Conservation (phyloP, 2,888 invertebrate genomes). For the Chaitophorus viminalis region DNA sequence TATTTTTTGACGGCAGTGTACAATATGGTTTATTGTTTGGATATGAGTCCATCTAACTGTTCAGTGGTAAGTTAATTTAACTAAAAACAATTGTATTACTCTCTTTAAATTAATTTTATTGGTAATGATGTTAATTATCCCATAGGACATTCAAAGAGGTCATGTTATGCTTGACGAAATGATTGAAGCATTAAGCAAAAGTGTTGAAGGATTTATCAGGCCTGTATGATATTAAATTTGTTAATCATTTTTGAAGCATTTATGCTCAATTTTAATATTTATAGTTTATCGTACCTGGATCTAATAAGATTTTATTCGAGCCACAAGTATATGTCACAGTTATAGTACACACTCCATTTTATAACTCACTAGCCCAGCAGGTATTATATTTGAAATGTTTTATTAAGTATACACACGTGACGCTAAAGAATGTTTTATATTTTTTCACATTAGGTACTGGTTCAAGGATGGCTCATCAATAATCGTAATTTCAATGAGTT, state of each 20-base stretch:
- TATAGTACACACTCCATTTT: conserved; percentile 81
- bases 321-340: conserved; percentile 80
- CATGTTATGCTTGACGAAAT: conserved; percentile 75
- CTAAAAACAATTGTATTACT: neutral
- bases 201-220: conserved; percentile 71
- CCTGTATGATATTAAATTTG: conserved; percentile 68
- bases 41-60: conserved; percentile 81
- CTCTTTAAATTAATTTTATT: neutral
- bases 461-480: conserved; percentile 77
- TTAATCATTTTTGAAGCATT: conserved; percentile 24
- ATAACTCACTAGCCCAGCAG: conserved; percentile 77
- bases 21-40: conserved; percentile 79
- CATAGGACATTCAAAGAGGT: conserved; percentile 72
- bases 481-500: conserved; percentile 72
- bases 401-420: neutral
- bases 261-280: conserved; percentile 65
- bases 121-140: neutral
- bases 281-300: conserved; percentile 78
- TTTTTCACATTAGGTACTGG: conserved; percentile 70
- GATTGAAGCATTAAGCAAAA: conserved; percentile 71
- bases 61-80: conserved; percentile 72
- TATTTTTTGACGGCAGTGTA: conserved; percentile 69
- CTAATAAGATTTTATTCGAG: conserved; percentile 70
- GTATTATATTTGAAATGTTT: conserved; percentile 65
- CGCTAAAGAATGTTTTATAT: too few species aligned